phyloP scores from a whole-genome alignment of 1,140 invertebrate species.

The Calliopsis andreniformis region DNA sequence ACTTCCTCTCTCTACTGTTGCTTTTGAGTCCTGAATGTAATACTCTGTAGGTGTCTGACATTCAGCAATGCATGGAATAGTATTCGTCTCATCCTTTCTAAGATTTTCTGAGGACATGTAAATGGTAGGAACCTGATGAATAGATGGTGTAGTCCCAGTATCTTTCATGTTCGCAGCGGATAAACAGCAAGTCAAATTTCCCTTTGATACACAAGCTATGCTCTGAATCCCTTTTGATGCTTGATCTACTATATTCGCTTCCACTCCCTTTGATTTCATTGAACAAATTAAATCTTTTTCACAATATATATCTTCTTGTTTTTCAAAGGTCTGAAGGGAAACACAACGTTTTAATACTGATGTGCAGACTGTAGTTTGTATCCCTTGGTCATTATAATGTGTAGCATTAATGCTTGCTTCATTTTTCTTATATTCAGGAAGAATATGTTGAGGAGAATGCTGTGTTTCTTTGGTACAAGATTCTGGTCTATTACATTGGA shows the following conservation, averaged over 20 bases:
- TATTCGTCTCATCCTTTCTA: background rate
- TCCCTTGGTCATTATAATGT: background rate
- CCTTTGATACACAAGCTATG: constrained; percentile 6
- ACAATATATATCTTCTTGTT: background rate
- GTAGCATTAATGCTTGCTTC: background rate
- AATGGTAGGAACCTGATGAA: background rate
- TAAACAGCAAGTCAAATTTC: background rate
- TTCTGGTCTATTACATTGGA: background rate
- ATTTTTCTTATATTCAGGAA: background rate
- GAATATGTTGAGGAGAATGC: background rate
- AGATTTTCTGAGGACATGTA: background rate
- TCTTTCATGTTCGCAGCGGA: background rate
- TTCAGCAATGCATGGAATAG: background rate
- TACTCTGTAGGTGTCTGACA: background rate
- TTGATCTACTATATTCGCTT: constrained; percentile 2
- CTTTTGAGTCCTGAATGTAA: constrained; percentile 11
- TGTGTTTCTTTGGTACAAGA: background rate
- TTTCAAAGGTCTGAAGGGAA: constrained; percentile 4
- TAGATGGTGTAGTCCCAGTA: constrained; percentile 2
- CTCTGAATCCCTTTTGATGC: constrained; percentile 23
- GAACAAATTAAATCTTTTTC: background rate
- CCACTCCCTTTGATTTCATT: background rate
- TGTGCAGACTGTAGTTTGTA: constrained; percentile 14
- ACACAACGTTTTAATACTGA: background rate
- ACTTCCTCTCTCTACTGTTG: background rate